Base-by-base conservation (phyloP, 2,888 invertebrate genomes). In the Mylabris sibirica region DNA sequence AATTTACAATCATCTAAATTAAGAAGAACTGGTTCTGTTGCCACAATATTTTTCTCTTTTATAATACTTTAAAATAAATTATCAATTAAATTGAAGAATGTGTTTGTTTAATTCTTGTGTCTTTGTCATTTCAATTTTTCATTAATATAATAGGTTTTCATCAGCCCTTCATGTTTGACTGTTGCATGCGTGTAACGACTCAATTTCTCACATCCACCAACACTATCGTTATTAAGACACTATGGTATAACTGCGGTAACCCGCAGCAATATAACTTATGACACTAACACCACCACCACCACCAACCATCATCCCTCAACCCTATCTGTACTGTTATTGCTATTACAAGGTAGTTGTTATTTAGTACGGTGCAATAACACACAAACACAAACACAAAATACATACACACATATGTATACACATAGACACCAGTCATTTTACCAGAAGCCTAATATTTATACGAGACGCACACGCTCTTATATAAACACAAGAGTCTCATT, bases 391-490 rank as follows among this genome's bases (percentile, higher is more conserved):
- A 44, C 44, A 44, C 17, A 44, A 9, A 44, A 44, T 77, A 79
- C 4, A 57, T 24, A 57, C 4, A 57, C 22, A 22, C 1, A 20
- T 3, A 22, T 17, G 6, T 17, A 44, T 44, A 44, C 22, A 53
- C 26, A 26, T 11, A 22, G 14, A 79, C 80, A 78, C 79, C 72
- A 71, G 71, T 77, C 79, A 79, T 78, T 76, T 76, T 75, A 73
- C 78, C 78, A 78, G 78, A 79, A 80, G 77, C 80, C 78, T 78
- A 77, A 79, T 80, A 80, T 80, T 80, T 80, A 80, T 79, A 77
- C 76, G 75, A 77, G 77, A 75, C 80, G 79, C 80, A 80, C 80
- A 79, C 80, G 78, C 75, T 74, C 26, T 76, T 76, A 74, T 72
- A 76, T 78, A 80, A 80, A 80, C 80, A 80, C 80, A 80, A 72